Evolutionary conservation across 37 sponge, comb jelly and placozoan genomes (phyloP).

Genomic region (Axinella damicornis): DNA sequence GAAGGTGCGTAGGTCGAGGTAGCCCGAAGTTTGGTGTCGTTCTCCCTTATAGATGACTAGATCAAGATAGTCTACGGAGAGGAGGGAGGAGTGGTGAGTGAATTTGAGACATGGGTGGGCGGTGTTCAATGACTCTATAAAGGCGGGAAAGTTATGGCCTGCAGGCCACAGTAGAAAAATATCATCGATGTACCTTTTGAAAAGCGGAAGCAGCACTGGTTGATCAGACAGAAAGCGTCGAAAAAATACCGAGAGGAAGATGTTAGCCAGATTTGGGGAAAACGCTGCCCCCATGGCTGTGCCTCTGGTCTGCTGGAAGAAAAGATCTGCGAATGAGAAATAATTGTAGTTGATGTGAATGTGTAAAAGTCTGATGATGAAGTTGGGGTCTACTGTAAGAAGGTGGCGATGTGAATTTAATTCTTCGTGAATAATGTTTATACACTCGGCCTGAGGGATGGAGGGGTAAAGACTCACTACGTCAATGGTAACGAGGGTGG

Average conservation of each 20-base stretch:
- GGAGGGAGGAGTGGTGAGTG: not conserved
- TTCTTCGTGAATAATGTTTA: too few relatives aligned
- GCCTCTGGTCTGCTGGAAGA: constrained; percentile 31
- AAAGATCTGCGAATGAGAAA: constrained; percentile 19
- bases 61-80: constrained; percentile 18
- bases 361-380: constrained; percentile 26
- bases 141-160: not conserved
- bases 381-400: constrained; percentile 22
- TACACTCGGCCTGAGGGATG: too few relatives aligned
- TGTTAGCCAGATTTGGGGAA: constrained; percentile 47
- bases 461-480: too few relatives aligned
- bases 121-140: constrained; percentile 8
- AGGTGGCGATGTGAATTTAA: constrained; percentile 24
- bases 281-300: constrained; percentile 62
- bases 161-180: constrained; percentile 50
- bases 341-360: constrained; percentile 28
- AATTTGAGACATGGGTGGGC: constrained; percentile 9
- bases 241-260: constrained; percentile 30
- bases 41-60: constrained; percentile 19
- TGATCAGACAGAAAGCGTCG: constrained; percentile 3
- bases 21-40: not conserved
- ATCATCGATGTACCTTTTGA: constrained; percentile 53
- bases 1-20: constrained; percentile 17
- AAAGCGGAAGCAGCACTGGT: constrained; percentile 11
- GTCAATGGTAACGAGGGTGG: too few relatives aligned